These are phyloP conservation scores for Andricus curvator DNA, from an alignment of 2,888 invertebrate genomes.

Conservation along the genomic window DNA sequence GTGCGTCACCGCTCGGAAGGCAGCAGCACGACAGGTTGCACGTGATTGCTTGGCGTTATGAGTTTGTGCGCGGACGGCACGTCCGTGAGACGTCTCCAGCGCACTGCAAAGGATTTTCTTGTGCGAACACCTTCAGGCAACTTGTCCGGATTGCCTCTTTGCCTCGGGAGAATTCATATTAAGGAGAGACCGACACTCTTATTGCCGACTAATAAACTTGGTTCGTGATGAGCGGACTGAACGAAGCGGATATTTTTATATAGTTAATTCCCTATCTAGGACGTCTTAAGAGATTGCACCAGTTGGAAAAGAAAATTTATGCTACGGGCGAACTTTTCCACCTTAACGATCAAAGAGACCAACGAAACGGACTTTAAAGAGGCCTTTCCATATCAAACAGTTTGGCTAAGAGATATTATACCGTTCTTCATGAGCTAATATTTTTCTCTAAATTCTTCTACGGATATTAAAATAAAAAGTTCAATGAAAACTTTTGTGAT, in stretches of 20 bases:
- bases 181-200: constrained; percentile 38
- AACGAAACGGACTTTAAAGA: background rate
- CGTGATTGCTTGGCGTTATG: too few relatives aligned
- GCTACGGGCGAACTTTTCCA: constrained; percentile 6
- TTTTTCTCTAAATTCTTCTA: background rate
- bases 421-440: background rate
- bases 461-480: background rate
- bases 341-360: constrained; percentile 11
- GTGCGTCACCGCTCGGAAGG: too few relatives aligned
- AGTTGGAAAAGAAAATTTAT: constrained; percentile 3
- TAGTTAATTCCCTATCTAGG: background rate
- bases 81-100: too few relatives aligned
- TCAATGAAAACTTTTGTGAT: background rate
- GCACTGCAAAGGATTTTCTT: too few relatives aligned
- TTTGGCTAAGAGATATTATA: background rate
- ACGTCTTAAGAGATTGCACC: constrained; percentile 16
- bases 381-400: background rate
- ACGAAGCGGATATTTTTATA: constrained; percentile 41
- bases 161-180: constrained; percentile 23
- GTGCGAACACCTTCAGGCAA: too few relatives aligned
- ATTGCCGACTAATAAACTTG: constrained; percentile 54
- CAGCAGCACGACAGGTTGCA: too few relatives aligned
- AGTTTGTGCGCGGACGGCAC: too few relatives aligned
- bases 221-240: constrained; percentile 52
- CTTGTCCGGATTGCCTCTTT: constrained; percentile 21